Evolutionary conservation across 2,797 vertebrate species (phyloP), one percentile per base, ranked within the genome.

Genomic region (Crocidura indochinensis): DNA sequence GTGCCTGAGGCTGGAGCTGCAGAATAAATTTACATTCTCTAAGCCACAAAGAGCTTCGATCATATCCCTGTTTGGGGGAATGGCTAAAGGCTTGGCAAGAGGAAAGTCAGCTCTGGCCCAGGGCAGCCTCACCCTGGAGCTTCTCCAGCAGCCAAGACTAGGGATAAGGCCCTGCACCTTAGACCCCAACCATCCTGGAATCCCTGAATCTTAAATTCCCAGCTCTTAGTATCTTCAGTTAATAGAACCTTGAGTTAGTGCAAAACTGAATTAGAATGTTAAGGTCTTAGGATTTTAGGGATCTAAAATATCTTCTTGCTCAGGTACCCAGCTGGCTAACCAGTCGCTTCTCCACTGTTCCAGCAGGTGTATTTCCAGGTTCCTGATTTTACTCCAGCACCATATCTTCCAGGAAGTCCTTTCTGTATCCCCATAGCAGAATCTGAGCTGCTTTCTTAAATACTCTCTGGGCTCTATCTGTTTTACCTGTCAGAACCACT

Each of bases 11-110:
- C 84, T 95, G 88, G 83, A 80, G 94, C 95, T n/a, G 29, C 79
- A 86, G 96, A 96, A 96, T 95, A 94, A 91, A 97, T 97, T 97
- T 96, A 88, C 94, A 91, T 97, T 96, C 96, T 88, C 93, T 76
- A 87, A 96, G 92, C 89, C 71, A 92, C 87, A 87, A 88, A 96
- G 73, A 92, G 69, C 90, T 91, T 62, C 27, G 6, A 90, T 62
- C 64, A 67, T 73, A 26, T 60, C 47, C n/a, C 4, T 65, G 65
- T 84, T 90, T 75, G 0, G 19, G 93, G 71, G 84, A 38, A 79
- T 90, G 85, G 91, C 56, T 60, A 91, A 94, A 95, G 67, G 86
- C 88, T 47, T 1, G 74, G 74, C 86, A 29, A 60, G 31, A 85
- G 83, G 81, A 53, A 49, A 64, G 88, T 60, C 49, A 9, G 31